These are phyloP conservation scores for Heliconius charithonia DNA, from an alignment of 2,888 invertebrate species.

Conservation along the genomic window DNA sequence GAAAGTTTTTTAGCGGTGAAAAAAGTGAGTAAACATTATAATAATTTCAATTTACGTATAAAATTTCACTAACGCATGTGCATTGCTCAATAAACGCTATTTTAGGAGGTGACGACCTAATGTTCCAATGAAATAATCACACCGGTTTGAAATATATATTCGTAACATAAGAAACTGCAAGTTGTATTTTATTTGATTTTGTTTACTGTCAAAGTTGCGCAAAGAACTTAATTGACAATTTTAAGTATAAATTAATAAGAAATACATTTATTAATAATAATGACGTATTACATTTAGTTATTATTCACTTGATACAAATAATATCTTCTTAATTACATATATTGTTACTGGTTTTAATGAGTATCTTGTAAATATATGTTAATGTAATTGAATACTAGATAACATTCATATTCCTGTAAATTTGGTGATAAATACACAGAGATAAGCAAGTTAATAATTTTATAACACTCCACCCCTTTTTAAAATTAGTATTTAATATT, in stretches of 20 bases:
- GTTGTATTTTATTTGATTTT: not conserved
- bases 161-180: not conserved
- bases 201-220: slow-evolving; percentile 15
- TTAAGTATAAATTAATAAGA: not conserved
- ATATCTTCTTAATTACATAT: not conserved
- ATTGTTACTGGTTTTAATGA: not conserved
- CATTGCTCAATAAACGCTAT: slow-evolving; percentile 68
- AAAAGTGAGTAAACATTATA: slow-evolving; percentile 30
- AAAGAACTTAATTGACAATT: not conserved
- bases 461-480: slow-evolving; percentile 12
- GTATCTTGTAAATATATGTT: not conserved
- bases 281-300: not conserved
- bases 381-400: not conserved
- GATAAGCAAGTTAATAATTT: not conserved
- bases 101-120: slow-evolving; percentile 70
- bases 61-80: slow-evolving; percentile 35
- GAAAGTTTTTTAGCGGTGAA: not conserved
- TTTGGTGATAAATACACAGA: slow-evolving; percentile 3
- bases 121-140: slow-evolving; percentile 17
- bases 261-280: not conserved
- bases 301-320: not conserved
- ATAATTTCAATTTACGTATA: slow-evolving; percentile 12
- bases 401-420: not conserved
- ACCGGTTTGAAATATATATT: slow-evolving; percentile 2
- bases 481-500: not conserved